A percentile compares a stretch with the other conserved stretches of the same genome.
Evolutionary conservation across 2,113 vertebrate genomes (phyloP).

Genomic region (Tragulus kanchil): DNA sequence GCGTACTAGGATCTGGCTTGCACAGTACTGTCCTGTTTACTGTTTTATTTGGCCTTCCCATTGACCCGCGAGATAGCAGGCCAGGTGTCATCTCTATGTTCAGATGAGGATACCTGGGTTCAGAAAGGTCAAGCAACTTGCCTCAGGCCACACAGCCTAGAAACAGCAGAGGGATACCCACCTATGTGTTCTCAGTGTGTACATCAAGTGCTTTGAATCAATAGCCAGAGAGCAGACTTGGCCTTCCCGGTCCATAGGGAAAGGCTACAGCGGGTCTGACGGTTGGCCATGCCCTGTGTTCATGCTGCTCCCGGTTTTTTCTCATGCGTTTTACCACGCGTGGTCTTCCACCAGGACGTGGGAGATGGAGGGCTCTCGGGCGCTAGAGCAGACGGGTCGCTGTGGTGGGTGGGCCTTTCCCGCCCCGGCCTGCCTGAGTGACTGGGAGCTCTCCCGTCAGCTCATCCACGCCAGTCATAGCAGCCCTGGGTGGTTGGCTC

Average conservation of each 20-base stretch:
- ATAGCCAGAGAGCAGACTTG: not conserved
- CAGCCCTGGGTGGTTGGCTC: not conserved
- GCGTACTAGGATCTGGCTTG: not conserved
- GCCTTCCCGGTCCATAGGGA: not conserved
- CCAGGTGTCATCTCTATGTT: not conserved
- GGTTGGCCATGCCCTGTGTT: not conserved
- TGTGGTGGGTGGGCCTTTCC: not conserved
- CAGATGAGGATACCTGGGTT: not conserved
- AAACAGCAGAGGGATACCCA: not conserved
- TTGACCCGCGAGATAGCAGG: not conserved
- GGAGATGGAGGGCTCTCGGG: not conserved
- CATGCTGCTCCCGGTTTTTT: not conserved
- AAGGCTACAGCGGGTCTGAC: not conserved
- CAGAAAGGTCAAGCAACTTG: not conserved
- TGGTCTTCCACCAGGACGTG: not conserved
- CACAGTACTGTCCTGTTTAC: not conserved
- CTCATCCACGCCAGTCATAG: not conserved
- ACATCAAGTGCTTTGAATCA: not conserved
- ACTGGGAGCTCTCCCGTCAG: not conserved
- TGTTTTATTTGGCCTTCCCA: not conserved
- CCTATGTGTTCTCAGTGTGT: not conserved
- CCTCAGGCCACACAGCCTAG: not conserved
- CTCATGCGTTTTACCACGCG: not conserved
- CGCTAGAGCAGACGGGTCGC: not conserved
- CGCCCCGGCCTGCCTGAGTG: fast-evolving